Conservation (phyloP, 2,797 vertebrate genomes). For the Phrynocephalus forsythii region DNA sequence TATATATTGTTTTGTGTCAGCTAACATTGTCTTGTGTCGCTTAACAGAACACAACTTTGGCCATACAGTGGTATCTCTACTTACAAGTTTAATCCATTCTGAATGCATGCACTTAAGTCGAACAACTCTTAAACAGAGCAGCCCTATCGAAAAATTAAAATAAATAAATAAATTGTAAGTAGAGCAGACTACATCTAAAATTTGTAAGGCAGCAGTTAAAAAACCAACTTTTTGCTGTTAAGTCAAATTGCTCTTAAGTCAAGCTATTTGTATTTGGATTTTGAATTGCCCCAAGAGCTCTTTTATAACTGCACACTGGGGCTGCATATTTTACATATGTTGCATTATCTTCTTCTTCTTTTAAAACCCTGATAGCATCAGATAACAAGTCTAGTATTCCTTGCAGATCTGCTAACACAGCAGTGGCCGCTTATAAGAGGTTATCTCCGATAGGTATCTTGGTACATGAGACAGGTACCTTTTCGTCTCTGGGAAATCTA, state of each 20-base stretch:
- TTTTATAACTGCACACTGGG: not conserved
- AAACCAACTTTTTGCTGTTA: too few relatives aligned
- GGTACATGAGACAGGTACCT: not conserved
- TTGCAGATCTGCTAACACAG: not conserved
- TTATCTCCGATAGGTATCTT: not conserved
- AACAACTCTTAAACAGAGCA: too few relatives aligned
- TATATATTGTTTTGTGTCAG: too few relatives aligned
- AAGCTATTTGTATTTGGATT: not conserved
- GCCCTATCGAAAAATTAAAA: too few relatives aligned
- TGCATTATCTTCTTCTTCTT: not conserved
- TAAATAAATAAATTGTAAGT: too few relatives aligned
- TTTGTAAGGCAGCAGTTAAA: too few relatives aligned
- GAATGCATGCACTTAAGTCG: too few relatives aligned
- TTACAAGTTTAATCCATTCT: too few relatives aligned
- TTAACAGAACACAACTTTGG: not conserved
- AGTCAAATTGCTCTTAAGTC: too few relatives aligned
- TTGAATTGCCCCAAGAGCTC: not conserved
- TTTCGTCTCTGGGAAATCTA: not conserved
- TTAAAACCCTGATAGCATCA: not conserved
- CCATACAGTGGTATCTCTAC: too few relatives aligned
- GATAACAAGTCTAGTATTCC: not conserved
- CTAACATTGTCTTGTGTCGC: not conserved
- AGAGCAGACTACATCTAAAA: too few relatives aligned
- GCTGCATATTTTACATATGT: not conserved
- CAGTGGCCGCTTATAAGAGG: not conserved